Conservation (phyloP, 2,797 vertebrate species). For the Yasuhikotakia modesta region DNA sequence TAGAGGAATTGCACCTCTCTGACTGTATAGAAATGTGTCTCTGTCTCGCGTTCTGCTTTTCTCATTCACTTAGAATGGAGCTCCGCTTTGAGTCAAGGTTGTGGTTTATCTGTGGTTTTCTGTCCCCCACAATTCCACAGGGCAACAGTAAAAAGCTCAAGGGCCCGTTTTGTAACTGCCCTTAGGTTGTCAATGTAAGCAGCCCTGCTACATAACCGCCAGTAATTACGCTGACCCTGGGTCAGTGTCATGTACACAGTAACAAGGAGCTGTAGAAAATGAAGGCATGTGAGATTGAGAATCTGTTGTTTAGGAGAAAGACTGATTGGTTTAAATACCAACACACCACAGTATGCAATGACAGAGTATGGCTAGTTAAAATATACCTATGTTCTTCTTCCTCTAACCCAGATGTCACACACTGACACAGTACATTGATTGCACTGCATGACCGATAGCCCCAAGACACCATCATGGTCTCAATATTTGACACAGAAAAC, state of each 20-base stretch:
- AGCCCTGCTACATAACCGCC: slow-evolving; percentile 13
- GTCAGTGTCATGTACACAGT: slow-evolving; percentile 8
- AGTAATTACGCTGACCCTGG: slow-evolving; percentile 16
- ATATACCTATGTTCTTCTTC: neutral
- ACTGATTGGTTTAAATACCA: neutral
- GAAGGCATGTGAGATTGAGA: neutral
- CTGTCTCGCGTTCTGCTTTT: neutral
- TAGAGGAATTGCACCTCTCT: slow-evolving; percentile 11
- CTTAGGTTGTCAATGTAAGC: slow-evolving; percentile 32
- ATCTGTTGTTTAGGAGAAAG: no score
- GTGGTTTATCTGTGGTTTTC: slow-evolving; percentile 20
- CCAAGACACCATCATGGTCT: slow-evolving; percentile 9
- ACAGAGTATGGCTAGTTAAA: neutral
- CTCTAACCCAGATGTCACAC: neutral
- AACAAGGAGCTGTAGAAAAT: slow-evolving; percentile 1
- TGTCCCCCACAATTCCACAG: slow-evolving; percentile 10
- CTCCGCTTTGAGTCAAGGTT: slow-evolving; percentile 16
- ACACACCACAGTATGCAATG: neutral
- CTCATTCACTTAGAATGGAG: neutral
- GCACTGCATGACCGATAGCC: slow-evolving; percentile 1
- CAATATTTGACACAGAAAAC: slow-evolving; percentile 23
- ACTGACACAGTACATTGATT: neutral
- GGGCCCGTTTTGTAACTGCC: slow-evolving; percentile 20
- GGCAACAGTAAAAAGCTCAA: slow-evolving; percentile 1
- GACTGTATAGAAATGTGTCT: neutral